Percentiles rank a stretch among this genome's conserved stretches.
These are phyloP conservation scores for Chlorops oryzae DNA, from an alignment of 1,140 invertebrate species.

Conservation along the genomic window DNA sequence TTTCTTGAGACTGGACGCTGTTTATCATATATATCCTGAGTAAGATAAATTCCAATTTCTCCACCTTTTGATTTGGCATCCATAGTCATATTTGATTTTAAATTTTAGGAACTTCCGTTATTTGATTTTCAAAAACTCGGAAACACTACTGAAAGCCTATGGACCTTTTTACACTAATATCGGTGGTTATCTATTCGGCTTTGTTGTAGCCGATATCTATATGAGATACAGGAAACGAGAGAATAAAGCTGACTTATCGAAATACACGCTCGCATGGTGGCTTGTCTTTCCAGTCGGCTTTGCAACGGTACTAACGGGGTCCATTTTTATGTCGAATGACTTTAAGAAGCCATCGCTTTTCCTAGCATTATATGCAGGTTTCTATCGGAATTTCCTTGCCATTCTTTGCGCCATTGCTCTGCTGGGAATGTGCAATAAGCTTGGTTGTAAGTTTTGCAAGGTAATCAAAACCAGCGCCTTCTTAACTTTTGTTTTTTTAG, in stretches of 20 bases:
- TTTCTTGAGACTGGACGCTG: constrained; percentile 40
- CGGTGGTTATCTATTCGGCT: constrained; percentile 35
- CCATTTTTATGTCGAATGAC: constrained; percentile 32
- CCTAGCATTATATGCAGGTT: constrained; percentile 33
- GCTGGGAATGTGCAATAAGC: constrained; percentile 29
- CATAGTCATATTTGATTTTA: neutral
- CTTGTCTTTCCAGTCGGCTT: constrained; percentile 18
- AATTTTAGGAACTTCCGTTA: constrained; percentile 33
- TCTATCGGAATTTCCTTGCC: constrained; percentile 31
- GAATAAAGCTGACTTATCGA: constrained; percentile 2
- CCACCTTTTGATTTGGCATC: too few species aligned
- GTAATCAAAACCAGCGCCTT: neutral
- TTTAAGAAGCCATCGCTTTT: constrained; percentile 35
- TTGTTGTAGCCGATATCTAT: constrained; percentile 31
- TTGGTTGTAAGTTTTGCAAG: constrained; percentile 28
- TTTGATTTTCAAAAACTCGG: constrained; percentile 30
- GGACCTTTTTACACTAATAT: constrained; percentile 37
- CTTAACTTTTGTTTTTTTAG: constrained; percentile 15
- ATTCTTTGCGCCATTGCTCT: constrained; percentile 27
- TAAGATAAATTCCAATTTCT: constrained; percentile 26
- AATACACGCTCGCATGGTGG: constrained; percentile 25
- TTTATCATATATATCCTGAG: constrained; percentile 50
- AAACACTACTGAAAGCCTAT: constrained; percentile 32
- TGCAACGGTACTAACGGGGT: constrained; percentile 25
- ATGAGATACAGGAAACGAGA: constrained; percentile 15